These are phyloP conservation scores for Brenthis ino DNA, from an alignment of 2,888 invertebrate genomes.

Conservation along the genomic window DNA sequence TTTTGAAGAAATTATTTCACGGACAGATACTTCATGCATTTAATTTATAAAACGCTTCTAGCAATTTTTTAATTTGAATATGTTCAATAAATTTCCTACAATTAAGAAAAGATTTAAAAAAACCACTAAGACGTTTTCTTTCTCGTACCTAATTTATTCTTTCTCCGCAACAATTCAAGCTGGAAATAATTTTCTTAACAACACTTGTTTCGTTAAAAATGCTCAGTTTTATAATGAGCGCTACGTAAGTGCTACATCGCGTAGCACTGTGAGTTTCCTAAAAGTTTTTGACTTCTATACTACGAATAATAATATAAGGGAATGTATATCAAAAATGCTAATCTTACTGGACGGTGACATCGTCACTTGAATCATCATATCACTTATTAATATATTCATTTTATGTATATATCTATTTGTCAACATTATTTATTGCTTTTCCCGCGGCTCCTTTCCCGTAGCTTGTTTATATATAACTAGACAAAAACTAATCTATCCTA, in stretches of 20 bases:
- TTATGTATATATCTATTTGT: too few species aligned
- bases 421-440: too few species aligned
- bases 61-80: neutral
- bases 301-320: neutral
- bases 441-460: too few species aligned
- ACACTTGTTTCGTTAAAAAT: constrained; percentile 35
- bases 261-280: constrained; percentile 4
- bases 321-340: too few species aligned
- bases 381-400: too few species aligned
- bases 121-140: constrained; percentile 1
- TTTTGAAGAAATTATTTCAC: neutral
- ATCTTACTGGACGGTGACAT: too few species aligned
- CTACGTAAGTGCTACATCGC: constrained; percentile 30
- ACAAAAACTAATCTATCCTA: too few species aligned
- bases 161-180: constrained; percentile 21
- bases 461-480: too few species aligned
- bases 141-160: constrained; percentile 19
- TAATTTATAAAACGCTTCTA: constrained; percentile 7
- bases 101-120: neutral
- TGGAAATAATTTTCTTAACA: constrained; percentile 35
- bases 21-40: constrained; percentile 7
- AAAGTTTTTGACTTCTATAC: neutral
- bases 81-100: neutral
- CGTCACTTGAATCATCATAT: too few species aligned
- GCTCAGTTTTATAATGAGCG: constrained; percentile 35